Evolutionary conservation across 2,888 invertebrate genomes (phyloP).

Genomic region (Eilema griseolum): DNA sequence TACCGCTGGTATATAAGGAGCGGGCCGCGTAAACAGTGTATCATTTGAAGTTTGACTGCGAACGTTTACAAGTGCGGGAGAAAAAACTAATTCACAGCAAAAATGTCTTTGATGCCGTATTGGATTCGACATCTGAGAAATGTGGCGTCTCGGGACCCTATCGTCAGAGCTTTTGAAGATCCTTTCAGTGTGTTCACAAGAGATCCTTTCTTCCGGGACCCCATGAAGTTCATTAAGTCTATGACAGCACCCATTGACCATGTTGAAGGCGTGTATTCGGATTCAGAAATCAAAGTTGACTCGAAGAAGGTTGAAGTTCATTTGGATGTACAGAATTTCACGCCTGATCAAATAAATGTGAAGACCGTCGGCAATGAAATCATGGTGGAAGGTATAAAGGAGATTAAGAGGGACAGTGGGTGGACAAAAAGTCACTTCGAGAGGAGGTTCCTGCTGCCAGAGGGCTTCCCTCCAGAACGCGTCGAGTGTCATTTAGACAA

Average conservation of each 20-base stretch:
- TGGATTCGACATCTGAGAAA: constrained; percentile 81
- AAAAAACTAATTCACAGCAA: constrained; percentile 19
- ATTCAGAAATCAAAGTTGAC: constrained; percentile 86
- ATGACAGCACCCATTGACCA: constrained; percentile 63
- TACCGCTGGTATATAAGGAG: constrained; percentile 59
- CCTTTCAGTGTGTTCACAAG: constrained; percentile 69
- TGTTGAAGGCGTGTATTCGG: constrained; percentile 84
- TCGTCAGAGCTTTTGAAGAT: constrained; percentile 71
- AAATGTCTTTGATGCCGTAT: constrained; percentile 80
- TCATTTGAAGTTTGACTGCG: constrained; percentile 41
- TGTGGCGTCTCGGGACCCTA: constrained; percentile 70
- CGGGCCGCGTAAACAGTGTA: constrained; percentile 39
- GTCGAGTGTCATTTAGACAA: constrained; percentile 92
- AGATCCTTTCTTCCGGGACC: constrained; percentile 80
- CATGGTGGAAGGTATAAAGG: constrained; percentile 92
- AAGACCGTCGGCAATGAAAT: constrained; percentile 91
- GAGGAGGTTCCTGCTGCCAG: constrained; percentile 91
- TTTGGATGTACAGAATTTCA: constrained; percentile 92
- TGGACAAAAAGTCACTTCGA: constrained; percentile 92
- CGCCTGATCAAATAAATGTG: constrained; percentile 92
- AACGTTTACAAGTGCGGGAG: constrained; percentile 6
- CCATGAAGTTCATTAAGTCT: constrained; percentile 70
- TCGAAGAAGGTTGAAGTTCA: constrained; percentile 91
- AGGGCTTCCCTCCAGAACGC: constrained; percentile 91
- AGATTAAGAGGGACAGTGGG: constrained; percentile 91